Conservation (phyloP, 2,888 invertebrate genomes). For the Liopterus haemorrhoidalis region DNA sequence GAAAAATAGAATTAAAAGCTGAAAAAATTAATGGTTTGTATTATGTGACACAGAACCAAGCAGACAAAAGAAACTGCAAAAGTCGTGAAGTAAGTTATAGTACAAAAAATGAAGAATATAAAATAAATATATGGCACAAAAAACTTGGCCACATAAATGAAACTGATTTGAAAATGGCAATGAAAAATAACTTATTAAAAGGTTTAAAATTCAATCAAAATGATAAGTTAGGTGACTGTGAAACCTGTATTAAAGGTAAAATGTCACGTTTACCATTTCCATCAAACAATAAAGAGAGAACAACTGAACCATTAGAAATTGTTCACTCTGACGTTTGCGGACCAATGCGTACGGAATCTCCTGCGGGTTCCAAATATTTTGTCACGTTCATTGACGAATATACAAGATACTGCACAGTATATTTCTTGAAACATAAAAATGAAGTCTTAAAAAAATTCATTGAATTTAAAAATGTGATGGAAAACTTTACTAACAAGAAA, state of each 20-base stretch:
- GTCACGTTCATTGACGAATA: constrained; percentile 2
- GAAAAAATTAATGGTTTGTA: too few relatives aligned
- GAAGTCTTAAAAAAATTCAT: constrained; percentile 26
- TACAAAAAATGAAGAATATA: neutral
- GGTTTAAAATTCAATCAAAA: neutral
- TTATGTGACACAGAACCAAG: too few relatives aligned
- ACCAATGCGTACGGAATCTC: neutral
- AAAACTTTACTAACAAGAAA: constrained; percentile 20
- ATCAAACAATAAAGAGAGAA: too few relatives aligned
- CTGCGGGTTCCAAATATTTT: constrained; percentile 1
- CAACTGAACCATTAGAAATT: constrained; percentile 2
- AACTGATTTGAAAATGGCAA: neutral
- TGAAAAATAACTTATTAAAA: neutral
- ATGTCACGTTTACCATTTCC: constrained; percentile 1
- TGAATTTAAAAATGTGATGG: constrained; percentile 25
- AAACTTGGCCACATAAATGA: neutral
- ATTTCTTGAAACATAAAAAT: constrained; percentile 28
- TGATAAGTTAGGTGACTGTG: neutral
- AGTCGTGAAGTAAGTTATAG: too few relatives aligned
- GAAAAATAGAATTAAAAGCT: too few relatives aligned
- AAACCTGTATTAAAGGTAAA: neutral
- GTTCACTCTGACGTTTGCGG: constrained; percentile 8
- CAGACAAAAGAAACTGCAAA: too few relatives aligned
- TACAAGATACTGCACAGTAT: constrained; percentile 23
- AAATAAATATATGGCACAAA: neutral